Base-by-base conservation (phyloP, 2,797 vertebrate genomes). In the Gymnoscopelus microlampas region DNA sequence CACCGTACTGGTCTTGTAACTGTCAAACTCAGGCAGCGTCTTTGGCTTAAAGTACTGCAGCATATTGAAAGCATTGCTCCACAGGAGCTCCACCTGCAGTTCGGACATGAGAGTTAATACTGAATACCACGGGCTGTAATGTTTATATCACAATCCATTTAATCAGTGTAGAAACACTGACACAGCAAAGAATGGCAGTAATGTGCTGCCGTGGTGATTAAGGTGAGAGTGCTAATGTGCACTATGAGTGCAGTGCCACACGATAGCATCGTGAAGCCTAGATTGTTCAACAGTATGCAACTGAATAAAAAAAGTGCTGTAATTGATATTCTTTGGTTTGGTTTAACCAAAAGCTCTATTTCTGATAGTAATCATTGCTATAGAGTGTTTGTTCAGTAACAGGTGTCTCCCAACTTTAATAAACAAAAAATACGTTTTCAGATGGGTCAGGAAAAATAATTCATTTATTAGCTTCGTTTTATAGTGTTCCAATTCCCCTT, bases 11-110 rank as follows among this genome's bases (percentile, higher is more conserved):
- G 98, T 98, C 92, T 99, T 99, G 79, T 99, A 99, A 88, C 98
- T 98, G 77, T 99, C 98, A 74, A 99, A 99, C 75, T 99, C 98
- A 0, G 98, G 97, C 68, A 98, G 93, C 0, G 96, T 95, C 91
- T 98, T 98, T 54, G 98, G 98, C 84, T 99, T 99, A 88, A 99
- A 98, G 84, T 99, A 99, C 24, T 97, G 95, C 80, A 99, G 98
- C 96, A 99, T 96, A 80, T 97, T 97, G 53, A 96, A 89, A 24
- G 97, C 93, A 6, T 98, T 96, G 48, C 91, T 93, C 98, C 98
- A 99, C 11, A 94, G 93, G 53, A 99, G 91, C 76, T 99, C 98
- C 80, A 99, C 96, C 98, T 99, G 87, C 24, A 74, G 13, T 32
- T 5, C 51, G 77, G 53, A 63, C 10, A 77, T 35, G 39, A 68